phyloP scores from a whole-genome alignment of 2,113 vertebrate species.

The Rostratula benghalensis region DNA sequence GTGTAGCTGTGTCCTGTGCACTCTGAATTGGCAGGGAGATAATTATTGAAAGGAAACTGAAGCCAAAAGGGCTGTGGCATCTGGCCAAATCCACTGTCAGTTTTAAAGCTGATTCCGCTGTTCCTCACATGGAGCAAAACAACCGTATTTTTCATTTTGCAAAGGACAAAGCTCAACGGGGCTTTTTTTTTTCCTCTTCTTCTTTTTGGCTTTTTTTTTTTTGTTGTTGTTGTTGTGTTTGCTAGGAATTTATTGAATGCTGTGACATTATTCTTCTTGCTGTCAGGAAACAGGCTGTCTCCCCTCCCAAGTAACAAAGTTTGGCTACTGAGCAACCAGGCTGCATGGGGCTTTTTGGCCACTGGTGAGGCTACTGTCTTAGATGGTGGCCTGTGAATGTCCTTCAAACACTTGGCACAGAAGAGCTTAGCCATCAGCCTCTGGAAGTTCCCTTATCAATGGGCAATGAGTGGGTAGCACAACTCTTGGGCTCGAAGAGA shows the following conservation, averaged over 20 bases:
- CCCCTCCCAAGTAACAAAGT: slow-evolving; percentile 10
- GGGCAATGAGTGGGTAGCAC: background rate
- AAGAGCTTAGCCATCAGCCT: background rate
- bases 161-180: slow-evolving; percentile 33
- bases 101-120: slow-evolving; percentile 1
- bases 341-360: slow-evolving; percentile 47
- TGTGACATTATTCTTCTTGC: slow-evolving; percentile 30
- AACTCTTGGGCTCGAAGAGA: background rate
- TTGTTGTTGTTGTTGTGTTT: background rate
- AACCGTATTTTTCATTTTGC: slow-evolving; percentile 53
- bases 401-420: background rate
- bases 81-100: background rate
- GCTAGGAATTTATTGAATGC: background rate
- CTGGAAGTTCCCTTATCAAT: background rate
- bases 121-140: slow-evolving; percentile 10
- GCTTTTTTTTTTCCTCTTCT: background rate
- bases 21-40: slow-evolving; percentile 37
- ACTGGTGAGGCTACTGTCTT: slow-evolving; percentile 40
- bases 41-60: slow-evolving; percentile 18
- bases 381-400: slow-evolving; percentile 3
- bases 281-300: slow-evolving; percentile 28
- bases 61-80: slow-evolving; percentile 36
- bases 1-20: slow-evolving; percentile 32
- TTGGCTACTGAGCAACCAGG: slow-evolving; percentile 22
- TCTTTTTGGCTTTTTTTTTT: background rate